Percentiles rank a stretch among this genome's conserved stretches.
Evolutionary conservation across 1,140 invertebrate species (phyloP).

Genomic region (Penaeus chinensis): DNA sequence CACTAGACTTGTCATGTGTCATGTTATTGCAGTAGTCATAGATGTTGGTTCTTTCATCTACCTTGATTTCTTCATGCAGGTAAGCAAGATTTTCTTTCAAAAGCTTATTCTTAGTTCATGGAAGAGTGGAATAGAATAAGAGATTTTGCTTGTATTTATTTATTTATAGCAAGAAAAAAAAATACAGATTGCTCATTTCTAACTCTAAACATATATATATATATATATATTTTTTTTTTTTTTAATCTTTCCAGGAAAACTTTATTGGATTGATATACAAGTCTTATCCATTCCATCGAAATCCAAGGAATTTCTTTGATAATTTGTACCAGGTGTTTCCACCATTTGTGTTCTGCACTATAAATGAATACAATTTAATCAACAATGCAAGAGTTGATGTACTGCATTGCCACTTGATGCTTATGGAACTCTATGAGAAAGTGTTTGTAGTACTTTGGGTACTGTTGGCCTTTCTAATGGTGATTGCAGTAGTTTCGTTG

Average conservation of each 20-base stretch:
- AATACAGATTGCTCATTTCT: too few relatives aligned
- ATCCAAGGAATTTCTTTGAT: constrained; percentile 1
- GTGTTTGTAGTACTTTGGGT: background rate
- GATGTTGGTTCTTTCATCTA: too few relatives aligned
- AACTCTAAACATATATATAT: too few relatives aligned
- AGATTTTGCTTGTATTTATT: too few relatives aligned
- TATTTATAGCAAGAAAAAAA: too few relatives aligned
- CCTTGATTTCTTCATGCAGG: too few relatives aligned
- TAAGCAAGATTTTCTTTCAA: too few relatives aligned
- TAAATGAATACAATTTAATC: background rate
- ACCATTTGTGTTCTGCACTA: background rate
- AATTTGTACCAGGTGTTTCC: constrained; percentile 2
- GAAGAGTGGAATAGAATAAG: too few relatives aligned
- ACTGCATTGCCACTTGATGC: background rate
- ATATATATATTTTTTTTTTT: background rate
- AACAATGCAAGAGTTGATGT: background rate
- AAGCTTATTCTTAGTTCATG: too few relatives aligned
- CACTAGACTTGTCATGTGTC: too few relatives aligned
- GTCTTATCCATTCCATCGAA: background rate
- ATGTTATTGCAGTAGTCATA: too few relatives aligned
- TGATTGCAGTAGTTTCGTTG: background rate
- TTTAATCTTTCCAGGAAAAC: background rate
- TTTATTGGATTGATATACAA: constrained; percentile 1
- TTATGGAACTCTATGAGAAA: constrained; percentile 10
- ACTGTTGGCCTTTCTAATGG: background rate